phyloP scores from a whole-genome alignment of 2,113 vertebrate genomes.

The Limnothrissa miodon region DNA sequence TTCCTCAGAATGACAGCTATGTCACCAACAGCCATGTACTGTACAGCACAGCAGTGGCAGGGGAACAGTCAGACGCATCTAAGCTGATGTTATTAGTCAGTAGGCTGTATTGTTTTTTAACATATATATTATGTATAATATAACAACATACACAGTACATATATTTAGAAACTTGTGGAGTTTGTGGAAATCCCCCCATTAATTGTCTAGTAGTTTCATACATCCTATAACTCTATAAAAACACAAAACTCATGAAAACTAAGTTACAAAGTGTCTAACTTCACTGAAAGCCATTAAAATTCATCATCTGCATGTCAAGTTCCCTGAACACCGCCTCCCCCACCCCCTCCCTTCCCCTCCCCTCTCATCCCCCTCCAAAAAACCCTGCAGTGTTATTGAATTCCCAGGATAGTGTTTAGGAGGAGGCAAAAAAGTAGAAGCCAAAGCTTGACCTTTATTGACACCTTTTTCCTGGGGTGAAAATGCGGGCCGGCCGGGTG shows the following conservation, averaged over 20 bases:
- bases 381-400: slow-evolving; percentile 56
- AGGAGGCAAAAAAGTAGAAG: slow-evolving; percentile 43
- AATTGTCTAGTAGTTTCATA: background rate
- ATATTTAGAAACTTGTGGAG: no score
- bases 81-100: background rate
- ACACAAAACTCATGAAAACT: background rate
- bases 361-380: background rate
- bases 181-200: background rate
- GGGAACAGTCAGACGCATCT: background rate
- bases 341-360: background rate
- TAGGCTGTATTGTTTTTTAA: no score
- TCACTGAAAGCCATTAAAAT: background rate
- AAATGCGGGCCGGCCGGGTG: slow-evolving; percentile 51
- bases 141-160: no score
- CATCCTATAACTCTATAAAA: background rate
- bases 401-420: slow-evolving; percentile 18
- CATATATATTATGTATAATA: no score
- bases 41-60: background rate
- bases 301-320: background rate
- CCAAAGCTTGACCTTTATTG: slow-evolving; percentile 76
- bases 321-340: no score
- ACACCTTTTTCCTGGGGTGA: slow-evolving; percentile 62
- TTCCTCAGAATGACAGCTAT: slow-evolving; percentile 21
- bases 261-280: background rate
- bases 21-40: no score